A percentile compares a stretch with the other conserved stretches of the same genome.
These are phyloP conservation scores for Solenopsis invicta DNA, from an alignment of 1,140 invertebrate species.

Conservation along the genomic window DNA sequence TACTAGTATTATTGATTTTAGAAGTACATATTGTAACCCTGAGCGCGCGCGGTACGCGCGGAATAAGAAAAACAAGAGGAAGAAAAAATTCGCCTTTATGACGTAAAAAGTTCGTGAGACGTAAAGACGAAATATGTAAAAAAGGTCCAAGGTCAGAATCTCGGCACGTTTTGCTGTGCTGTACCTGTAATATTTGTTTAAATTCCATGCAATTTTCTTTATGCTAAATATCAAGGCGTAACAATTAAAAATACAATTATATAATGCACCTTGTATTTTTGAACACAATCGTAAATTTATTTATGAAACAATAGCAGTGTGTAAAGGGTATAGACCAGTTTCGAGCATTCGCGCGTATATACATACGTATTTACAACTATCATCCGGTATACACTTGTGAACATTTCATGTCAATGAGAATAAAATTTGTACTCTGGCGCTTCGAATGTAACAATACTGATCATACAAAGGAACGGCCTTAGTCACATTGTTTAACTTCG, in stretches of 20 bases:
- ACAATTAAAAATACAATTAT: neutral
- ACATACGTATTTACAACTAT: slow-evolving; percentile 57
- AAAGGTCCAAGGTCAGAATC: neutral
- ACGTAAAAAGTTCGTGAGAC: neutral
- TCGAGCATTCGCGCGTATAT: neutral
- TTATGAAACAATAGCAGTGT: slow-evolving; percentile 5
- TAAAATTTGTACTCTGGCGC: neutral
- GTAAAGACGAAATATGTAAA: neutral
- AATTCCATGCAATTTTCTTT: neutral
- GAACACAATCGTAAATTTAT: neutral
- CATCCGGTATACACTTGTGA: neutral
- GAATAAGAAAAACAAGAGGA: neutral
- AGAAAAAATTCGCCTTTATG: neutral
- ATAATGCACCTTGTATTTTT: slow-evolving; percentile 11
- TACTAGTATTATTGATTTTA: slow-evolving; percentile 79
- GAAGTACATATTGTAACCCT: slow-evolving; percentile 69
- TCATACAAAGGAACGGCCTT: neutral
- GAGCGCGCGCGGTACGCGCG: slow-evolving; percentile 33
- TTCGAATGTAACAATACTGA: slow-evolving; percentile 30
- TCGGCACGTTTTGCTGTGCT: neutral
- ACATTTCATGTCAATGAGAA: neutral
- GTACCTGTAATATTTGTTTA: neutral
- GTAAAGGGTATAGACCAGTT: neutral
- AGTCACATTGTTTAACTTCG: slow-evolving; percentile 1
- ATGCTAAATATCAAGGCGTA: neutral